Base-by-base conservation (phyloP, 2,888 invertebrate genomes). In the Augochlorella aurata region DNA sequence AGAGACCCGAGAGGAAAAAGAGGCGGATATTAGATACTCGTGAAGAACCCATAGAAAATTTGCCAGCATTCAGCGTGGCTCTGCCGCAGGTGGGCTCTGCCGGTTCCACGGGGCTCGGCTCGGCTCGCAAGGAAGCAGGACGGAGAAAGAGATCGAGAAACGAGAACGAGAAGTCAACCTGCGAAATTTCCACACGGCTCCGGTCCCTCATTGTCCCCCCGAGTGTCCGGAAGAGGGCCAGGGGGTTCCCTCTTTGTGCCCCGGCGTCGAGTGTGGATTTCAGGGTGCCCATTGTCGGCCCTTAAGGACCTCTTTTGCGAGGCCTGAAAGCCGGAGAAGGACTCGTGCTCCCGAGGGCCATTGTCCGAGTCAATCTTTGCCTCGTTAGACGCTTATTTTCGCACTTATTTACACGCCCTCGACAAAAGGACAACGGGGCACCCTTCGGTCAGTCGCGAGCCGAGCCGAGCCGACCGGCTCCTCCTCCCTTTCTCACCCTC, bases 301-400 rank as follows among this genome's bases (percentile, higher is more conserved):
- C 82, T 88, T 89, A 88, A 90, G 90, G 88, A 89, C 89, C 90
- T 88, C 89, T 89, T 90, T 90, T 90, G 88, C 82, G 82, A 81
- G 85, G 79, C 74, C 49, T 83, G 87, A 83, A 83, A 77, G 80
- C 82, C 75, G 86, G 83, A 85, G 85, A 88, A 85, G 89, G 89
- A 90, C 90, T 90, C 89, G 89, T 89, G 91, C 90, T 89, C 87
- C 90, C 87, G 87, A 86, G 89, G 18, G 58, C 89, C 79, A 91
- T 93, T 93, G 93, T 92, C 85, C 83, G 74, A 91, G 92, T 93
- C 93, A 93, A 93, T 93, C 92, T 93, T 93, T 91, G 92, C 91
- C 93, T 93, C 93, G 93, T 93, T 93, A 93, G 92, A 89, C 91
- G 91, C 91, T 92, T 92, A 93, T 93, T 93, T 93, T 92, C 92